Percentiles rank a stretch among this genome's conserved stretches.
These are phyloP conservation scores for Polymixis flavicincta DNA, from an alignment of 2,888 invertebrate species.

Conservation along the genomic window DNA sequence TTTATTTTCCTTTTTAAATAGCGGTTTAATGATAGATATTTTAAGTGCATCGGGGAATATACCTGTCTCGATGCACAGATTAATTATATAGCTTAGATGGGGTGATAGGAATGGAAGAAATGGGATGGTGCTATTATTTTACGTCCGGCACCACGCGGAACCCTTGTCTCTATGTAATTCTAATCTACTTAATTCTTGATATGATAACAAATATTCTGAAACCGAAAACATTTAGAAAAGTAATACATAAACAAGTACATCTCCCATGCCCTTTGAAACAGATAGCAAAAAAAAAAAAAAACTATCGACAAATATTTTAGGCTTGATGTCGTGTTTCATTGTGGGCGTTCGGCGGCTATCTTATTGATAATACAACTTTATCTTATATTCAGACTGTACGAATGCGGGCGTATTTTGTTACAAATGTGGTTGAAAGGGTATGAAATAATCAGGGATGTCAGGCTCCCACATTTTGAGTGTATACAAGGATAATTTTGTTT, in stretches of 20 bases:
- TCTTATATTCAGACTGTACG: slow-evolving; percentile 41
- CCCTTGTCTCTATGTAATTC: neutral
- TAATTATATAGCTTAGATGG: too few relatives aligned
- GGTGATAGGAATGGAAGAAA: too few relatives aligned
- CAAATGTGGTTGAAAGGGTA: slow-evolving; percentile 21
- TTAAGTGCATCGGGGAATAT: too few relatives aligned
- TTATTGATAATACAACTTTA: slow-evolving; percentile 51
- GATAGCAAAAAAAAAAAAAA: slow-evolving; percentile 27
- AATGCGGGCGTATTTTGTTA: slow-evolving; percentile 29
- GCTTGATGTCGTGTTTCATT: slow-evolving; percentile 28
- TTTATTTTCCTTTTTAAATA: too few relatives aligned
- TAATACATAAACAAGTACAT: slow-evolving; percentile 15
- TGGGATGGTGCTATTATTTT: too few relatives aligned
- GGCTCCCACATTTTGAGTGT: neutral
- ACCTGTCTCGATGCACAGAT: too few relatives aligned
- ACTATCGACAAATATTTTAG: slow-evolving; percentile 10
- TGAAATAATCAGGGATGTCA: slow-evolving; percentile 21
- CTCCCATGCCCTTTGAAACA: neutral
- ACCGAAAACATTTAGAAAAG: slow-evolving; percentile 5
- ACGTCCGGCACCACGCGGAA: too few relatives aligned
- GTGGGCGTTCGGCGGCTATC: slow-evolving; percentile 24
- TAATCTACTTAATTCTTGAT: neutral
- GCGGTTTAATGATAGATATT: too few relatives aligned
- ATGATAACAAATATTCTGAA: neutral
- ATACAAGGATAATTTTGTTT: neutral